These are phyloP conservation scores for Grus americana DNA, from an alignment of 2,113 vertebrate species.

Conservation along the genomic window DNA sequence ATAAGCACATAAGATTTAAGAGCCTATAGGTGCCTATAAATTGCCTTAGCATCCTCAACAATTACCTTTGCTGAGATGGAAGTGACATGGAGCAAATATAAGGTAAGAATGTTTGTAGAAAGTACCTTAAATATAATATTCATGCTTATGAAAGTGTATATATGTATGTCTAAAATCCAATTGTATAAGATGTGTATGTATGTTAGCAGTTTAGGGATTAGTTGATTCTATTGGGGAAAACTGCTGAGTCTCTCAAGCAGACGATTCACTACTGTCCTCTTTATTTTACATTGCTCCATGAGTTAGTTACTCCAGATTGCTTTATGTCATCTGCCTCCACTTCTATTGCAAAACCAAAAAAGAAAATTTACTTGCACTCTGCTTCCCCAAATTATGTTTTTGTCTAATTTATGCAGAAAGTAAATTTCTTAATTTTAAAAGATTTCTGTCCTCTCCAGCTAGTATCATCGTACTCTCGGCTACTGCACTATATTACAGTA, in stretches of 20 bases:
- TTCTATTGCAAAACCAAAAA: neutral
- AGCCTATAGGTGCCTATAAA: neutral
- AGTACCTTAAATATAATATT: neutral
- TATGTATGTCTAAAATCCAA: neutral
- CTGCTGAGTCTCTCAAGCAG: neutral
- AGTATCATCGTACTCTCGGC: neutral
- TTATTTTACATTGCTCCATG: neutral
- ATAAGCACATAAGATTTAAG: constrained; percentile 16
- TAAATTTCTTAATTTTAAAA: neutral
- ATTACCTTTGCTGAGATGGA: neutral
- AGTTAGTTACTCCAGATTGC: neutral
- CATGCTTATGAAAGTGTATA: neutral
- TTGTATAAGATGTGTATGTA: neutral
- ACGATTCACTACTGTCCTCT: neutral
- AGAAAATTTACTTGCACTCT: neutral
- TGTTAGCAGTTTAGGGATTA: neutral
- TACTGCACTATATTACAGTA: neutral
- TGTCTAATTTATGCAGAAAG: neutral
- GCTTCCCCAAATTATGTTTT: neutral
- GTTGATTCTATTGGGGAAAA: neutral
- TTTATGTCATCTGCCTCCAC: neutral
- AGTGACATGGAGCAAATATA: neutral
- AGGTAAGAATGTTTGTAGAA: neutral
- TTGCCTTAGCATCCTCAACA: neutral
- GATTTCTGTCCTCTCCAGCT: neutral